Conservation (phyloP, 2,888 invertebrate genomes). For the Drepana falcataria region DNA sequence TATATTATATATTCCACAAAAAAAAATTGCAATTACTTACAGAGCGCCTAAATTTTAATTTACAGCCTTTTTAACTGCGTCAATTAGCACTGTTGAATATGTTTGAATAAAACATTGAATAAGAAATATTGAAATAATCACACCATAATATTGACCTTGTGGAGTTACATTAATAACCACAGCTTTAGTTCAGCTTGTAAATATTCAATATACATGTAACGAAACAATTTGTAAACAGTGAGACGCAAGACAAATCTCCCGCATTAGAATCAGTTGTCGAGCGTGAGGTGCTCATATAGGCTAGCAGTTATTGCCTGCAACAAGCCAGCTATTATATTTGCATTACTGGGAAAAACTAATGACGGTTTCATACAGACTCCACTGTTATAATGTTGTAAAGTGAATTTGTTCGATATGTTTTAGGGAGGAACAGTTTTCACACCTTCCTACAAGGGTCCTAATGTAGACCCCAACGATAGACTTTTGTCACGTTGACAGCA, state of each 20-base stretch:
- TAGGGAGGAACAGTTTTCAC: too few relatives aligned
- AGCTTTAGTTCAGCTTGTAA: slow-evolving; percentile 33
- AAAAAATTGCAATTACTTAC: too few relatives aligned
- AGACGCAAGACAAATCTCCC: slow-evolving; percentile 29
- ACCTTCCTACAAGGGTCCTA: too few relatives aligned
- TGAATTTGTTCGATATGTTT: too few relatives aligned
- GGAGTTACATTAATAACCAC: slow-evolving; percentile 25
- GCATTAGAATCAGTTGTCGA: slow-evolving; percentile 58
- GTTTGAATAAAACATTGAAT: background rate
- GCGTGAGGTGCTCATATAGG: slow-evolving; percentile 38
- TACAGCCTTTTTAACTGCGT: too few relatives aligned
- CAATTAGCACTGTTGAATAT: too few relatives aligned
- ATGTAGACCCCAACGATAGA: too few relatives aligned
- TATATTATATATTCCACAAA: too few relatives aligned
- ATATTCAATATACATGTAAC: slow-evolving; percentile 47
- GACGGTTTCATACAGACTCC: background rate
- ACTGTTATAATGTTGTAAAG: too few relatives aligned
- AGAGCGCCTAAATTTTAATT: too few relatives aligned
- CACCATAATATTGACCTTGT: background rate
- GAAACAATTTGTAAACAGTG: slow-evolving; percentile 39
- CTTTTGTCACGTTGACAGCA: too few relatives aligned
- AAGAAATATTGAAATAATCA: background rate
- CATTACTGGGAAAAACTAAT: slow-evolving; percentile 23
- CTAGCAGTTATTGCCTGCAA: slow-evolving; percentile 38
- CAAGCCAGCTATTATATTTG: slow-evolving; percentile 41